Conservation (phyloP, 2,113 vertebrate species). For the Amphiprion ocellaris region DNA sequence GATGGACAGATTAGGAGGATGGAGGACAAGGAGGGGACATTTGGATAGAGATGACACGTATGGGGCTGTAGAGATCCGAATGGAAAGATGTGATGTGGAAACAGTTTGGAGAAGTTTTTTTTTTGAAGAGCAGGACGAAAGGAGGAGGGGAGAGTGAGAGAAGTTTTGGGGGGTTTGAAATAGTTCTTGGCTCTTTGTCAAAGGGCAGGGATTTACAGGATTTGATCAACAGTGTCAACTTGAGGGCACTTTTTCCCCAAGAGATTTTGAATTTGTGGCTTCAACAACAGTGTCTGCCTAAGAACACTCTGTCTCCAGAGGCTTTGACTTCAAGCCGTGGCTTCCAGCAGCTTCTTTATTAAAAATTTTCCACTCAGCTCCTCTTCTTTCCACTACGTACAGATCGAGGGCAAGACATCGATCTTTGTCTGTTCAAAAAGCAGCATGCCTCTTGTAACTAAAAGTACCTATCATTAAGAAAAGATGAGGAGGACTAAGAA, state of each 20-base stretch:
- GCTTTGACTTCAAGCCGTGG: slow-evolving; percentile 53
- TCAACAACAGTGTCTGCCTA: slow-evolving; percentile 48
- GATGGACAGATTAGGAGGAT: slow-evolving; percentile 69
- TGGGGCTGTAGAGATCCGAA: slow-evolving; percentile 52
- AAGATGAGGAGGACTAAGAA: slow-evolving; percentile 38
- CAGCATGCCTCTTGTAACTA: slow-evolving; percentile 20
- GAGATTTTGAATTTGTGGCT: slow-evolving; percentile 58
- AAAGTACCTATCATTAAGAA: slow-evolving; percentile 32
- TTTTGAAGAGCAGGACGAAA: slow-evolving; percentile 37
- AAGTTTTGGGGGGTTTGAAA: slow-evolving; percentile 63
- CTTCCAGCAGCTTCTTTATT: slow-evolving; percentile 59
- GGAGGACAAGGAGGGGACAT: slow-evolving; percentile 68
- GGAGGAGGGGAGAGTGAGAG: slow-evolving; percentile 17
- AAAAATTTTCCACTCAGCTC: slow-evolving; percentile 41
- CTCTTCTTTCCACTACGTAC: slow-evolving; percentile 22
- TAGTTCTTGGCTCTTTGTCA: slow-evolving; percentile 67
- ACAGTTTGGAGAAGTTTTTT: slow-evolving; percentile 61
- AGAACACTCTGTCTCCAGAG: slow-evolving; percentile 54
- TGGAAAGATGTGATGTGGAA: slow-evolving; percentile 64
- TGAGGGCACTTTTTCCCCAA: slow-evolving; percentile 65
- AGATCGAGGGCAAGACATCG: slow-evolving; percentile 41
- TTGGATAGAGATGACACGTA: slow-evolving; percentile 68
- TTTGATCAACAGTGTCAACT: slow-evolving; percentile 68
- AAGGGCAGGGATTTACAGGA: slow-evolving; percentile 67
- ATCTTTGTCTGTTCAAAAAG: slow-evolving; percentile 43